Base-by-base conservation (phyloP, 2,113 vertebrate genomes). In the Centropus bengalensis region DNA sequence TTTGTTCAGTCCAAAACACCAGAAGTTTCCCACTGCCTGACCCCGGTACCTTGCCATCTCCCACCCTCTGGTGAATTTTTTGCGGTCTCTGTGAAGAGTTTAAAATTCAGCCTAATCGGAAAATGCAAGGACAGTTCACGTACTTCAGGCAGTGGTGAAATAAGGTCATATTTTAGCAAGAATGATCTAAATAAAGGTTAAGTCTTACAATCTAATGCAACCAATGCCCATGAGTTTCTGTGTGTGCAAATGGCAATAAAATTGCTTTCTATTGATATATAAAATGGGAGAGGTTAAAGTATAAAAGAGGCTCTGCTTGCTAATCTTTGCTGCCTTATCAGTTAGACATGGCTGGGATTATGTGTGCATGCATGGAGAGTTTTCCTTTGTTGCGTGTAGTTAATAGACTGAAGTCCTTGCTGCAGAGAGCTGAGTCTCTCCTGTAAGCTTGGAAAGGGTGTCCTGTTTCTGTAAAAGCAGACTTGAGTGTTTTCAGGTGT, bases 381-480 rank as follows among this genome's bases (percentile, higher is more conserved):
- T 23, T 74, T 71, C 60, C 10, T 2, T 7, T 45, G 33, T 55
- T 38, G 22, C 32, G 12, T 66, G 28, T 30, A 30, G 20, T 15
- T 44, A 45, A 54, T 59, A n/a, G 26, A 26, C 22, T 58, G 0
- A 10, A 10, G 38, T 27, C 27, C 55, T 82, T 1, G 0, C 30
- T 28, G 4, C 1, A 27, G 49, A 52, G 84, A 59, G 45, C 76
- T 36, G 76, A 0, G 5, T 38, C 22, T 81, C 23, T 18, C 3
- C 6, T 8, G 13, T 20, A 33, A 38, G 8, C 21, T 6, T 47
- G 52, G 70, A 26, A 33, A 23, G 32, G 19, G 30, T 4, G 6
- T 33, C 51, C 33, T 71, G 26, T 32, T 52, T 32, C 44, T 74
- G 20, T 38, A 32, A 6, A 23, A n/a, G 38, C 2, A 33, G 38